Evolutionary conservation across 2,888 invertebrate genomes (phyloP).

Genomic region (Xanthia icteritia): DNA sequence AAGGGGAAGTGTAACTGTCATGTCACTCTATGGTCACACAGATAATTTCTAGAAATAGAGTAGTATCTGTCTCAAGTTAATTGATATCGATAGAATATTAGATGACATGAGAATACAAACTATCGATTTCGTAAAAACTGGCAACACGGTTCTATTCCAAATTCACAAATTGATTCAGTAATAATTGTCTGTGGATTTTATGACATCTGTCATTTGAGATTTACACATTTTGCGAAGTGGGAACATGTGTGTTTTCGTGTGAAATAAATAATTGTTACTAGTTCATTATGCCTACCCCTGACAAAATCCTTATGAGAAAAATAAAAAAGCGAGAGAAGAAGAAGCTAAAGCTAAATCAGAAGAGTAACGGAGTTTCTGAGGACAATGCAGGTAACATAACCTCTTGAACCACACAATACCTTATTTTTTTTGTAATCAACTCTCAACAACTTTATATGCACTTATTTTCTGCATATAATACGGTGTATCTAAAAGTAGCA

Average conservation of each 20-base stretch:
- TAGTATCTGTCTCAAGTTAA: neutral
- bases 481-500: neutral
- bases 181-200: neutral
- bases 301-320: constrained; percentile 94
- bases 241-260: constrained; percentile 46
- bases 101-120: neutral
- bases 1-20: neutral
- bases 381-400: constrained; percentile 77
- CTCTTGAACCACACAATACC: constrained; percentile 44
- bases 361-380: constrained; percentile 79
- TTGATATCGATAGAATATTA: neutral
- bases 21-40: neutral
- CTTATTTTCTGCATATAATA: neutral
- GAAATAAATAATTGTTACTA: constrained; percentile 1
- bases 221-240: constrained; percentile 31
- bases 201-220: constrained; percentile 43
- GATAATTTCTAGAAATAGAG: neutral
- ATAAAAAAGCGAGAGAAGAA: constrained; percentile 94
- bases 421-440: constrained; percentile 6
- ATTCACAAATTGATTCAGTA: too few relatives aligned
- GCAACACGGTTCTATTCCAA: too few relatives aligned
- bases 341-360: constrained; percentile 91
- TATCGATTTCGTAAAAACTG: neutral
- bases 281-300: constrained; percentile 91
- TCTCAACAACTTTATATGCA: neutral